Base-by-base conservation (phyloP, 2,888 invertebrate genomes). In the Orthosia gracilis region DNA sequence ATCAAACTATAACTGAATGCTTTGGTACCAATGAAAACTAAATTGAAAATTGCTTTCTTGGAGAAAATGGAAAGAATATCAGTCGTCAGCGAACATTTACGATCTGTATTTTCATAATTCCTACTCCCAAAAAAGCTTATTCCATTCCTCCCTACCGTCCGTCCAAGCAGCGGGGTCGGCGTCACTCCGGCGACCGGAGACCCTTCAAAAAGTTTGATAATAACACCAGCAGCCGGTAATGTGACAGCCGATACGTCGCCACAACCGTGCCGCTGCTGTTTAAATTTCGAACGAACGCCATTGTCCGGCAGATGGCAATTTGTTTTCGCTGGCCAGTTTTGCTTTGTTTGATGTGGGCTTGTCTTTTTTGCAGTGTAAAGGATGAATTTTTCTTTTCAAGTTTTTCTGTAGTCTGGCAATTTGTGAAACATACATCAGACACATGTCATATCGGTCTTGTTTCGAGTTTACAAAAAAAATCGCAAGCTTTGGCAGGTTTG, bases 221-320 rank as follows among this genome's bases (percentile, higher is more conserved):
- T 96, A 96, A 96, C 94, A 95, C 90, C 92, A 90, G 87, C 88
- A 83, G 84, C 87, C 83, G 89, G 94, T 96, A 96, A 96, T 96
- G 96, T 96, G 96, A 96, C 96, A 96, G 96, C 95, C 96, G 95
- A 96, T 96, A 95, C 95, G 96, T 96, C 96, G 96, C 96, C 95
- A 90, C 89, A 40, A 40, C 40, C 40, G 40, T 40, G 88, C 89
- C 86, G 84, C 87, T 90, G 89, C 92, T 92, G 91, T 94, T 94
- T 93, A 93, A 94, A 94, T 92, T 93, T 90, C 89, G 89, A 91
- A 91, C 90, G 88, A 91, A 91, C 87, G 85, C 88, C 89, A 89
- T 90, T 91, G 87, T 89, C 76, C 80, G 23, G 79, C 81, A 68
- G 77, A 70, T 70, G 75, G 82, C 84, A 85, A 82, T 82, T 82